Conservation (phyloP, 2,888 invertebrate species). For the Leptura quadrifasciata region DNA sequence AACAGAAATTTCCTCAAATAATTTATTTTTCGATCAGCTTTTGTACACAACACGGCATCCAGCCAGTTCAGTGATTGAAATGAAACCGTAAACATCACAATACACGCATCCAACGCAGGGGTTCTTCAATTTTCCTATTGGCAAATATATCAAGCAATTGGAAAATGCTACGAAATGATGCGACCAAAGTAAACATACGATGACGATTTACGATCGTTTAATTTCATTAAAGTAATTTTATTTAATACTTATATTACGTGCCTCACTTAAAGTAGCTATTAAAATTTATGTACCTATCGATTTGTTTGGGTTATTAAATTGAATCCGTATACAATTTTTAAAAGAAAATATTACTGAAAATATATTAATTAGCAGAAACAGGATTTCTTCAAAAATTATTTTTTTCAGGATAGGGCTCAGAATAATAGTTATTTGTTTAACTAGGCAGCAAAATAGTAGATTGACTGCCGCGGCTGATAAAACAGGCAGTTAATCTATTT, state of each 20-base stretch:
- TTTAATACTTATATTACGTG: background rate
- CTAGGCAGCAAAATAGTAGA: no score
- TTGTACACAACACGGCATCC: conserved; percentile 1
- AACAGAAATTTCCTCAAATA: background rate
- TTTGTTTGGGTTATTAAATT: no score
- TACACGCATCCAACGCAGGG: conserved; percentile 5
- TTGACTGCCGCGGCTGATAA: no score
- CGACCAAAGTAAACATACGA: conserved; percentile 11
- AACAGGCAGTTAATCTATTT: no score
- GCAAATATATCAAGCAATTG: background rate
- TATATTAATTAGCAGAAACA: no score
- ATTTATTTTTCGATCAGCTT: conserved; percentile 9
- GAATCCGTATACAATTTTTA: no score
- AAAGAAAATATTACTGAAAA: no score
- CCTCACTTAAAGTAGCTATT: background rate
- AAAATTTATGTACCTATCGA: no score
- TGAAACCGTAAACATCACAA: conserved; percentile 21
- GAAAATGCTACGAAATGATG: background rate
- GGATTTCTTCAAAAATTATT: no score
- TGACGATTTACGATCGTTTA: no score
- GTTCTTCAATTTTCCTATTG: conserved; percentile 15
- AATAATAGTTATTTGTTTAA: no score
- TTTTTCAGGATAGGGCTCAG: no score
- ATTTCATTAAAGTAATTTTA: background rate
- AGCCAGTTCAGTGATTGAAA: conserved; percentile 1